Base-by-base conservation (phyloP, 2,888 invertebrate genomes). In the Siphlonurus alternatus region DNA sequence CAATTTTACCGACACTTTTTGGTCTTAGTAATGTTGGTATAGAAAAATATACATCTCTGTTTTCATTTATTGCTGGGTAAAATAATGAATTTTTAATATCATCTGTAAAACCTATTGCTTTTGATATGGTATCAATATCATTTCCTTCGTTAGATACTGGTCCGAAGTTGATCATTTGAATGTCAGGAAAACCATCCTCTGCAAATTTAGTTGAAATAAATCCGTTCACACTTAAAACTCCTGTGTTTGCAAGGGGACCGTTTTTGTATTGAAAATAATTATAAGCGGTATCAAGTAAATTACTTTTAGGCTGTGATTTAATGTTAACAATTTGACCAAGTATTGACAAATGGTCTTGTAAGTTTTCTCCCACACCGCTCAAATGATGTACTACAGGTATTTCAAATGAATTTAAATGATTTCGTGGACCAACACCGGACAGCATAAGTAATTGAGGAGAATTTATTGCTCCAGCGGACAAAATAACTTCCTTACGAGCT, bases 61-160 rank as follows among this genome's bases (percentile, higher is more conserved):
- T n/a, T n/a, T n/a, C n/a, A n/a, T n/a, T n/a, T n/a, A 92, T 86
- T 0, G 87, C 85, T 38, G 83, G 82, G 69, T 87, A 93, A 0
- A 88, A 87, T 0, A 80, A n/a, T n/a, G n/a, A n/a, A n/a, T n/a
- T n/a, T n/a, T n/a, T n/a, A n/a, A n/a, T n/a, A n/a, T n/a, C n/a
- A n/a, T n/a, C n/a, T n/a, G n/a, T n/a, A n/a, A n/a, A n/a, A n/a
- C n/a, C n/a, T n/a, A n/a, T n/a, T n/a, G n/a, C n/a, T n/a, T n/a
- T n/a, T n/a, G n/a, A n/a, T 5, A 20, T 54, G 24, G 62, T 5
- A 5, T 62, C 24, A 15, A 56, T 19, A 5, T 54, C 25, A 18
- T 20, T 23, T 0, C 54, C 62, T 10, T 56, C 62, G 18, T 18
- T n/a, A 2, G 62, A 62, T 22, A 20, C 54, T 2, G 59, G 62